Evolutionary conservation across 2,113 vertebrate species (phyloP).

Genomic region (Dolichallabes microphthalmus): DNA sequence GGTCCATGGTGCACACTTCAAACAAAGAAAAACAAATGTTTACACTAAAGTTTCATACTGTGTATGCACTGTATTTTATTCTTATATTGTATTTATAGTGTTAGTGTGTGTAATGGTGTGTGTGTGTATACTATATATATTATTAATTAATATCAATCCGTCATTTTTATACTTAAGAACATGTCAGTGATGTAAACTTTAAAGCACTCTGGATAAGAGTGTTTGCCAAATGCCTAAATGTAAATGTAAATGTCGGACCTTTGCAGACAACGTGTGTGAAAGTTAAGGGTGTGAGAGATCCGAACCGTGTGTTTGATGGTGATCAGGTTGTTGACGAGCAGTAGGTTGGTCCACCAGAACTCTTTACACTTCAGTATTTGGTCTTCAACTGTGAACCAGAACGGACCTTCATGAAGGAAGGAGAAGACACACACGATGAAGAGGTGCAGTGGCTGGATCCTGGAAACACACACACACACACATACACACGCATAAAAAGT

Average conservation of each 20-base stretch:
- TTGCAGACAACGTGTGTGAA: not conserved
- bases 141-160: no score
- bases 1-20: constrained; percentile 81
- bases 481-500: not conserved
- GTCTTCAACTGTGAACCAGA: constrained; percentile 76
- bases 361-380: constrained; percentile 73
- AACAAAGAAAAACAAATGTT: constrained; percentile 34
- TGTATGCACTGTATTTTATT: not conserved
- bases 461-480: constrained; percentile 50
- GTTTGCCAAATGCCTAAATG: no score
- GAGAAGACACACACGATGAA: constrained; percentile 70
- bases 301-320: constrained; percentile 71
- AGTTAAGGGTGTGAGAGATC: not conserved
- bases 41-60: not conserved
- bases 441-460: constrained; percentile 74
- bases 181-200: no score
- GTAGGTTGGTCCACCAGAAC: constrained; percentile 81
- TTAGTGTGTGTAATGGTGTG: not conserved
- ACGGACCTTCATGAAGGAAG: constrained; percentile 64
- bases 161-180: not conserved
- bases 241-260: no score
- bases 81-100: not conserved
- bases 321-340: constrained; percentile 80
- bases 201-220: no score
- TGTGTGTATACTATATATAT: no score